phyloP scores from a whole-genome alignment of 2,888 invertebrate genomes.

The Macaria liturata region DNA sequence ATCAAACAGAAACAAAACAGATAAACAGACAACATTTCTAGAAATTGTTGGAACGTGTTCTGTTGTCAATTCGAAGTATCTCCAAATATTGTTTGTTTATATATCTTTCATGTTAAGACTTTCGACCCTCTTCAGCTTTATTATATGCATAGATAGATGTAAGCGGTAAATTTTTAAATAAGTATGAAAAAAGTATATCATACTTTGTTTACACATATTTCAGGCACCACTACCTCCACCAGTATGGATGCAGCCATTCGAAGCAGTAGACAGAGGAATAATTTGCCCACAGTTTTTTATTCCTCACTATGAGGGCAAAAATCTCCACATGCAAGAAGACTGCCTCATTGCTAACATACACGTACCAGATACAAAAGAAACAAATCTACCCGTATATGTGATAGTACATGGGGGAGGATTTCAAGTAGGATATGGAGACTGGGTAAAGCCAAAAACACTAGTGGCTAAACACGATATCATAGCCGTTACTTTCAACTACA shows the following conservation, averaged over 20 bases:
- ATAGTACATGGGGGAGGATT: conserved; percentile 61
- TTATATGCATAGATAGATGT: too few species aligned
- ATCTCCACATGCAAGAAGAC: conserved; percentile 37
- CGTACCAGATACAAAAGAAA: conserved; percentile 40
- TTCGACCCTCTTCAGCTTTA: too few species aligned
- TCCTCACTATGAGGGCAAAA: background rate
- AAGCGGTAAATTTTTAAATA: too few species aligned
- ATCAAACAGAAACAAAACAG: too few species aligned
- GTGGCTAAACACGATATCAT: background rate
- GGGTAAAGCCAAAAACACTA: background rate
- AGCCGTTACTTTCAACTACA: background rate
- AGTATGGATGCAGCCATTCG: background rate
- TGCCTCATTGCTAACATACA: conserved; percentile 46
- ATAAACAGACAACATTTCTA: too few species aligned
- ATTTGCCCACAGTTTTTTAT: background rate
- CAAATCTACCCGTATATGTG: conserved; percentile 50
- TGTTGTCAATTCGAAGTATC: too few species aligned
- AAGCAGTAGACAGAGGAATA: conserved; percentile 2
- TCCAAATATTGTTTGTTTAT: too few species aligned
- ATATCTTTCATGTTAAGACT: too few species aligned
- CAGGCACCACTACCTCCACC: conserved; percentile 1
- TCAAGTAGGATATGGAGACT: conserved; percentile 25
- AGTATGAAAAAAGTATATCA: too few species aligned
- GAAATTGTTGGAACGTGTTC: too few species aligned
- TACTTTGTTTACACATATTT: background rate